Evolutionary conservation across 2,888 invertebrate genomes (phyloP), one percentile per base, ranked within the genome.

Genomic region (Leptopilina drosophilae): DNA sequence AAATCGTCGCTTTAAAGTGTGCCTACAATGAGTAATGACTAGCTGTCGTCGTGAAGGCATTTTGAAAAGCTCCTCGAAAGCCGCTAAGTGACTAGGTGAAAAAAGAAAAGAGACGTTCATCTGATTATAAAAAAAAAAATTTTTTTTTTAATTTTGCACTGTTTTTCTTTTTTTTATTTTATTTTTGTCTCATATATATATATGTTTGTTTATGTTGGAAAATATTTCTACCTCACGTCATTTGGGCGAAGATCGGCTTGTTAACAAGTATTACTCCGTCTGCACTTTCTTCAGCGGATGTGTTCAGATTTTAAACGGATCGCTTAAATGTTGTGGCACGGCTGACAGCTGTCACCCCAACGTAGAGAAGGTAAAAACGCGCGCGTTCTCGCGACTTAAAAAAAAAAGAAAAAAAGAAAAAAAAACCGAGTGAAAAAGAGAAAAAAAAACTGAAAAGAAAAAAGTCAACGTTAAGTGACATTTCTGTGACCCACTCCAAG

Each of bases 271-370:
- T 69, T 69, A 69, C 53, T 69, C 69, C 53, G 33, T 69, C 69
- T 69, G 69, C 53, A 69, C 69, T 53, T 69, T n/a, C 69, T 73
- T 56, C 9, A 73, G 26, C 11, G 56, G 56, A 53, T 53, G 49
- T 69, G 53, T 40, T n/a, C 15, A 59, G 11, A 40, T 56, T 82
- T 82, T 77, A 80, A 82, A 81, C 76, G 66, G 78, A 77, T 78
- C 77, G 78, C 75, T 78, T 82, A 82, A 53, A 73, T 73, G 56
- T 82, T 82, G 81, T 77, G 33, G 46, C 80, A 79, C 77, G 78
- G 76, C 78, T 77, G 82, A 80, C 83, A 78, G 81, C 81, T 82
- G 83, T 81, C 82, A 80, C 77, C 42, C 81, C 77, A 66, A n/a
- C 78, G 40, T 69, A 77, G 79, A 76, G 79, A 76, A 77, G 76